These are phyloP conservation scores for Emberiza fucata DNA, from an alignment of 2,113 vertebrate species.

Conservation along the genomic window DNA sequence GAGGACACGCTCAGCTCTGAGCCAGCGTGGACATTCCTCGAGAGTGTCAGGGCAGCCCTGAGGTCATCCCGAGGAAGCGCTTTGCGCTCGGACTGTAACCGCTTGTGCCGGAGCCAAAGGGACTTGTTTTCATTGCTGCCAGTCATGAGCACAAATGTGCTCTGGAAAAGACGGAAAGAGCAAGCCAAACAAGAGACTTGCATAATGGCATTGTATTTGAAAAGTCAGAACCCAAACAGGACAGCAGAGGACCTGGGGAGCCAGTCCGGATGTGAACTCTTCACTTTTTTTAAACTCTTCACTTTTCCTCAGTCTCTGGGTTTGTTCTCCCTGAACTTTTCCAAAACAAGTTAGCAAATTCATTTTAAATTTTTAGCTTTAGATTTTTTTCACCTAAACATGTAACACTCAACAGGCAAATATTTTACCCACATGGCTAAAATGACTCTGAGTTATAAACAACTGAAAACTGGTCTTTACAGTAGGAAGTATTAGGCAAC, in stretches of 20 bases:
- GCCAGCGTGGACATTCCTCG: slow-evolving; percentile 45
- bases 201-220: background rate
- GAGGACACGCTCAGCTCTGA: background rate
- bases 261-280: background rate
- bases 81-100: slow-evolving; percentile 11
- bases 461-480: slow-evolving; percentile 22
- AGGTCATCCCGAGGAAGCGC: slow-evolving; percentile 54
- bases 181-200: slow-evolving; percentile 19
- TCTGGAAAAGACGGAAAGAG: background rate
- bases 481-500: slow-evolving; percentile 48
- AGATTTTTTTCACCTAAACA: background rate
- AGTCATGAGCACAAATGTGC: slow-evolving; percentile 15
- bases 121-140: slow-evolving; percentile 42
- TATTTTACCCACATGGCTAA: background rate
- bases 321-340: background rate
- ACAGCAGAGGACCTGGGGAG: background rate
- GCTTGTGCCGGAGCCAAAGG: slow-evolving; percentile 46
- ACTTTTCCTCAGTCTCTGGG: background rate
- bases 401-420: background rate
- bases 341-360: background rate
- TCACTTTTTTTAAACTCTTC: background rate
- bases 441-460: background rate
- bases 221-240: background rate
- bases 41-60: slow-evolving; percentile 19
- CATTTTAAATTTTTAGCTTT: background rate